Conservation (phyloP, 2,797 vertebrate species). For the Fratercula arctica region DNA sequence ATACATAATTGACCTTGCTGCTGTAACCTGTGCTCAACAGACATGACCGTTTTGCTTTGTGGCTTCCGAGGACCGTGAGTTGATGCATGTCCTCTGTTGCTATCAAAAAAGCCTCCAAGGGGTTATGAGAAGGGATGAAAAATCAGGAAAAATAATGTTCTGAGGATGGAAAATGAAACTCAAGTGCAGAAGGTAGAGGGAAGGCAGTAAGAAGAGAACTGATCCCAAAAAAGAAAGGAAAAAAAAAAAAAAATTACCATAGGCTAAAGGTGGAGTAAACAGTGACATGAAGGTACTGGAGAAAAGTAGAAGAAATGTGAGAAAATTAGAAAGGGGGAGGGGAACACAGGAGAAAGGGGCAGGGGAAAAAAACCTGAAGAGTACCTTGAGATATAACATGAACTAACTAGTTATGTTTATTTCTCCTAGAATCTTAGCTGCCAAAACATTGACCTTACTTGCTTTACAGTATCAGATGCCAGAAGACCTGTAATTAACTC, state of each 20-base stretch:
- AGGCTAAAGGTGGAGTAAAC: background rate
- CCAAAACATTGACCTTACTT: background rate
- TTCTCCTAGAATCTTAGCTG: background rate
- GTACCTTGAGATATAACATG: background rate
- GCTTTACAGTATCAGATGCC: background rate
- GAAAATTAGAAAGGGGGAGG: background rate
- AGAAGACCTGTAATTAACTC: background rate
- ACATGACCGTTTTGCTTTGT: background rate
- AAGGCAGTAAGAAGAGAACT: background rate
- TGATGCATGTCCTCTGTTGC: background rate
- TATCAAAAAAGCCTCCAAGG: background rate
- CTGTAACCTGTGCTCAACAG: background rate
- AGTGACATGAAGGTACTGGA: background rate
- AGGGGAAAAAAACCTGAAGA: background rate
- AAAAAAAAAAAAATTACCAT: background rate
- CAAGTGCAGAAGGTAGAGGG: background rate
- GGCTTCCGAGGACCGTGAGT: accelerated
- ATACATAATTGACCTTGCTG: background rate
- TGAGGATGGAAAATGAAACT: background rate
- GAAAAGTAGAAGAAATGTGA: background rate
- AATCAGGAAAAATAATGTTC: background rate
- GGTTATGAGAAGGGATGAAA: background rate
- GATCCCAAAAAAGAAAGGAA: background rate
- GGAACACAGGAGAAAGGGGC: background rate
- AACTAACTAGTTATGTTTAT: background rate